These are phyloP conservation scores for Zoanthus sansibaricus DNA, from an alignment of 92 coral and sea anemone genomes.

Conservation along the genomic window DNA sequence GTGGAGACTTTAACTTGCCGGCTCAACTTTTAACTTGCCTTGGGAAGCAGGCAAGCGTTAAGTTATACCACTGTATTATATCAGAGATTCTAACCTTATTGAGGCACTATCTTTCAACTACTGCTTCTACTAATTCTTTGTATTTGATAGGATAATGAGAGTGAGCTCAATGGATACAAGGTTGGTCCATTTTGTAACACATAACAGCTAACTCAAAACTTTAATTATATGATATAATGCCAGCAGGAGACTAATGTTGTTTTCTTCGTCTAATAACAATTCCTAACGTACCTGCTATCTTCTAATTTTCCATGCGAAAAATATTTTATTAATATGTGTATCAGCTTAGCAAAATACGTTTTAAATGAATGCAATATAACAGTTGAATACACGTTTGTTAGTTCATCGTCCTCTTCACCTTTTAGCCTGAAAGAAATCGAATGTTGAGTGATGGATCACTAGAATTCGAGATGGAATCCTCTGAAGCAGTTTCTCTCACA, in stretches of 20 bases:
- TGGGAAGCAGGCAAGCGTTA: too few species aligned
- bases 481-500: too few species aligned
- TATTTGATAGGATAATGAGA: conserved; percentile 45
- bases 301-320: too few species aligned
- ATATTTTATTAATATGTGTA: too few species aligned
- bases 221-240: not conserved
- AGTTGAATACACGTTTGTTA: not conserved
- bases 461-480: too few species aligned
- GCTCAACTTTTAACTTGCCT: not conserved
- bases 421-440: conserved; percentile 71
- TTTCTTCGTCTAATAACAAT: too few species aligned
- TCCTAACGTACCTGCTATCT: too few species aligned
- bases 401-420: not conserved
- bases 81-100: not conserved
- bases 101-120: not conserved
- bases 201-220: not conserved
- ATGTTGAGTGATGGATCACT: conserved; percentile 91
- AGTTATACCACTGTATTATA: too few species aligned
- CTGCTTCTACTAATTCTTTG: conserved; percentile 12
- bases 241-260: too few species aligned
- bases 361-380: too few species aligned
- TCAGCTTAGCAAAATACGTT: too few species aligned
- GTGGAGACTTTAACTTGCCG: too few species aligned
- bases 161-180: conserved; percentile 46
- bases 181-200: conserved; percentile 39